Evolutionary conservation across 1,140 invertebrate species (phyloP), one percentile per base, ranked within the genome.

Genomic region (Triops cancriformis): DNA sequence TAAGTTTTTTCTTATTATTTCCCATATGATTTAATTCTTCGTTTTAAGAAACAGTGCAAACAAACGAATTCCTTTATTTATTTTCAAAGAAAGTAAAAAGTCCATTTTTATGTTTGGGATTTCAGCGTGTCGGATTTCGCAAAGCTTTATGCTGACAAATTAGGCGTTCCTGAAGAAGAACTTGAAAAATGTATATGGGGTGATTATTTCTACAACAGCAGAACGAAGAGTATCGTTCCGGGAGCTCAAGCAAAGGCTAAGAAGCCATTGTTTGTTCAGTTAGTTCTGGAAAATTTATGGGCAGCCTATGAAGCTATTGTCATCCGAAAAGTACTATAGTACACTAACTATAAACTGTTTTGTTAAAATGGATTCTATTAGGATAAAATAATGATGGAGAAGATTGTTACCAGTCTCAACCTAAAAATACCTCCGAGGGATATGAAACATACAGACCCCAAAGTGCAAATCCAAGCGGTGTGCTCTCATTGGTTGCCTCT

Each of bases 231-330:
- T 80, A 93, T 98, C 73, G 86, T 93, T 86, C 91, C 91, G 85
- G 96, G 96, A 37, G 98, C 98, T 11, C 93, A 97, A 85, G 92
- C 92, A 81, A 98, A 96, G 84, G 94, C 92, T 0, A 99, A 99
- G 84, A 96, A 95, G 82, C 94, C 97, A 0, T 85, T 99, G 79
- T 99, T 99, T 87, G 96, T 98, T 12, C 94, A 98, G 85, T 88
- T 99, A 73, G 91, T 98, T 76, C 85, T 99, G 75, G 95, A 99
- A 81, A 98, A 97, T 81, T 88, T 99, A 43, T 98, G 96, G 93
- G 87, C 90, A 79, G 84, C 98, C 43, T 98, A 99, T 85, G 93
- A 98, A 76, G 92, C 90, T 7, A 88, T 96, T 78, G 86, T 89
- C 42, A 82, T 91, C 73, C 85, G 91, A 80, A 93, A 92, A 42